Evolutionary conservation across 2,888 invertebrate species (phyloP), one percentile per base, ranked within the genome.

Genomic region (Xanthia togata): DNA sequence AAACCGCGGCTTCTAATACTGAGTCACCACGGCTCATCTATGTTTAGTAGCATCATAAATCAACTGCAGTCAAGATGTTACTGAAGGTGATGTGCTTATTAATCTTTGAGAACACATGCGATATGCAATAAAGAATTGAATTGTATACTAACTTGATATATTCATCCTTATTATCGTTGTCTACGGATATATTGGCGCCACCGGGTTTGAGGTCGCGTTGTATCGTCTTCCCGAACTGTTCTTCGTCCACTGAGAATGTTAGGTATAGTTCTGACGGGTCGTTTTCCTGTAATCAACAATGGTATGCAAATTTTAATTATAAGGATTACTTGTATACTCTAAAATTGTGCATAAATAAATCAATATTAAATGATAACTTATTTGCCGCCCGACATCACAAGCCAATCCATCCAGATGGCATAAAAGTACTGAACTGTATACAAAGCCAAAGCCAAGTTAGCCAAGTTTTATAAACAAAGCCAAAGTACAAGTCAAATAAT

Each of bases 211-310:
- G 97, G 85, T 99, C 99, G 65, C 99, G 97, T 91, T 99, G 98
- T 73, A 98, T 98, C 55, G 99, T 99, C 95, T 99, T 98, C 0
- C 99, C 99, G 93, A 99, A 98, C 86, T 98, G 98, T 92, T 99
- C 99, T 94, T 99, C 99, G 93, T 99, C 99, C 9, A 99, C 98
- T 57, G 98, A 98, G 96, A 99, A 99, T 50, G 99, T 99, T 73
- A 99, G 97, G 93, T 99, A 99, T 88, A 99, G 96, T 91, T 98
- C 99, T 23, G 98, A 98, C 0, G 99, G 99, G 94, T 99, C 99
- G 92, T 99, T 99, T 92, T 99, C 99, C 96, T 96, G 90, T 6
- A 38, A 73, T 6, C n/a, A 67, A 70, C n/a, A 67, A 70, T 31
- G 12, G 23, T 14, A 23, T 31, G 41, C 41, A 62, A 2, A 9